These are phyloP conservation scores for Cephus rjabovi DNA, from an alignment of 2,888 invertebrate species.

Conservation along the genomic window DNA sequence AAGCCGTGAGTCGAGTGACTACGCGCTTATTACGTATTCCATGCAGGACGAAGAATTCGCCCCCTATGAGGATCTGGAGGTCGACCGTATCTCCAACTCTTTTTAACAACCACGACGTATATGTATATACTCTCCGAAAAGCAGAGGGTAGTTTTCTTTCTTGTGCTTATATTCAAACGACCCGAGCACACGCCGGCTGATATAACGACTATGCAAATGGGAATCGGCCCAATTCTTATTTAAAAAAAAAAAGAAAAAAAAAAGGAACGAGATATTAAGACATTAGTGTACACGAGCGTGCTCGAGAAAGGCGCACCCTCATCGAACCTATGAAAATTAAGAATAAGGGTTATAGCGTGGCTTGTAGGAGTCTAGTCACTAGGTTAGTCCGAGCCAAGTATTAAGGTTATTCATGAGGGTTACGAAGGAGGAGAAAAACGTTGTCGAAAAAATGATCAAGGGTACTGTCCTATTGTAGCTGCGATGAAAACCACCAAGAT, in stretches of 20 bases:
- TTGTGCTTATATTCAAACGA: background rate
- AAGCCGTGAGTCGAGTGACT: background rate
- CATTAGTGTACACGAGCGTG: slow-evolving; percentile 35
- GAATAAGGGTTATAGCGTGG: background rate
- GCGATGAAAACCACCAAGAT: background rate
- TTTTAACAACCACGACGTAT: background rate
- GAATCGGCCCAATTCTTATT: slow-evolving; percentile 48
- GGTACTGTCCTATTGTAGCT: background rate
- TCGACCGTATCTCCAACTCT: background rate
- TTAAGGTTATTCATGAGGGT: background rate
- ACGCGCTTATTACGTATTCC: background rate
- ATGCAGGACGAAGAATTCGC: background rate
- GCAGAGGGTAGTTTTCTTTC: background rate
- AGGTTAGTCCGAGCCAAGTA: background rate
- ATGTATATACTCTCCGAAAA: background rate
- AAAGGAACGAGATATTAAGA: slow-evolving; percentile 55
- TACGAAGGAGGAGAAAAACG: background rate
- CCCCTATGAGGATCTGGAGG: background rate
- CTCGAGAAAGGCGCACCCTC: background rate
- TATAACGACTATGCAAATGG: slow-evolving; percentile 57
- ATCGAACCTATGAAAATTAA: background rate
- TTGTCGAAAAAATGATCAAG: background rate
- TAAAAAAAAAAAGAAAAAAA: slow-evolving; percentile 36
- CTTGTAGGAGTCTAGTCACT: background rate
- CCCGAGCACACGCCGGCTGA: background rate